A percentile compares a stretch with the other conserved stretches of the same genome.
Conservation (phyloP, 2,888 invertebrate genomes). For the Cistogaster globosa region DNA sequence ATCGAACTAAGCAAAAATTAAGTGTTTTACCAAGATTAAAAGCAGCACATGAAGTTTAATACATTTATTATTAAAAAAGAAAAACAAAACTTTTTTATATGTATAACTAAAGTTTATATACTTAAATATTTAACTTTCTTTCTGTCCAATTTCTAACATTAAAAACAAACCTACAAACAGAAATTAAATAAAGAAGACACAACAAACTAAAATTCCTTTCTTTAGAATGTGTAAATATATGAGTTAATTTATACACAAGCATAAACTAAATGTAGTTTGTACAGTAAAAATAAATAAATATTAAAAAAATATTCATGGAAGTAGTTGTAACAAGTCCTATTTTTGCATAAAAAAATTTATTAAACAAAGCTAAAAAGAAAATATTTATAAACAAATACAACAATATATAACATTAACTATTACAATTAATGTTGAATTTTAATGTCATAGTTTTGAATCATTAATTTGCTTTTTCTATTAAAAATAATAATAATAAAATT, state of each 20-base stretch:
- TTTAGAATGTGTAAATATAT: conserved; percentile 39
- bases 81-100: conserved; percentile 39
- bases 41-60: conserved; percentile 48
- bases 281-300: conserved; percentile 49
- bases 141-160: conserved; percentile 32
- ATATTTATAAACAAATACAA: conserved; percentile 20
- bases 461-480: conserved; percentile 5
- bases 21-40: conserved; percentile 40
- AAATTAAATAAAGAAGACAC: background rate
- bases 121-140: conserved; percentile 23
- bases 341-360: conserved; percentile 51
- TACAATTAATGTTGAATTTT: conserved; percentile 6
- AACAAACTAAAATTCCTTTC: conserved; percentile 40
- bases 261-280: conserved; percentile 70
- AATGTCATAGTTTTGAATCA: conserved; percentile 1
- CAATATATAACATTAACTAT: background rate
- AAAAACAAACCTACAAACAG: conserved; percentile 12
- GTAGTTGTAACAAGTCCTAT: conserved; percentile 68
- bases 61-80: background rate
- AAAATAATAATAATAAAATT: background rate
- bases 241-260: conserved; percentile 38
- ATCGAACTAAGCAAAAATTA: conserved; percentile 35
- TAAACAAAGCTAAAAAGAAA: conserved; percentile 12
- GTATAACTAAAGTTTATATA: conserved; percentile 43
- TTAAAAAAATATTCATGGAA: conserved; percentile 27